phyloP scores from a whole-genome alignment of 2,888 invertebrate species.

The Eilema depressum region DNA sequence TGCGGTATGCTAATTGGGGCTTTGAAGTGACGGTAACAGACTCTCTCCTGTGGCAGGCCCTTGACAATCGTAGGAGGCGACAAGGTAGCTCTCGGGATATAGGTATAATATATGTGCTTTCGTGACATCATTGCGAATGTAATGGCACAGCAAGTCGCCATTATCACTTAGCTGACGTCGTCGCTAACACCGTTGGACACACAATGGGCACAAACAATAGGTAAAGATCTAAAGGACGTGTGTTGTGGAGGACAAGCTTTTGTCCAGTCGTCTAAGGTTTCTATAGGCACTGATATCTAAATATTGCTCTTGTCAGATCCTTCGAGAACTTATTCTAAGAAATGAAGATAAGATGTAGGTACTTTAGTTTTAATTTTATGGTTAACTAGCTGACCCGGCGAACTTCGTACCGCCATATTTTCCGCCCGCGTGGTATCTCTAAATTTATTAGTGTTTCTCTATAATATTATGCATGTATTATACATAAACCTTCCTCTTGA shows the following conservation, averaged over 20 bases:
- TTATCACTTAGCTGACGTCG: background rate
- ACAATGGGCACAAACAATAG: background rate
- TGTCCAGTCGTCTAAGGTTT: background rate
- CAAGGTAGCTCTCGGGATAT: background rate
- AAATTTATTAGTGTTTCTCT: too few relatives aligned
- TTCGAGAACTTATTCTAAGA: background rate
- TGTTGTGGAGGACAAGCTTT: background rate
- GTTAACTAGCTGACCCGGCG: too few relatives aligned
- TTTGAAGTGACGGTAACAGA: conserved; percentile 22
- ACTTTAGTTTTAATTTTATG: too few relatives aligned
- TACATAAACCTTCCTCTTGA: too few relatives aligned
- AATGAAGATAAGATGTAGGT: too few relatives aligned
- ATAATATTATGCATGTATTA: too few relatives aligned
- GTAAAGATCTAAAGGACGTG: too few relatives aligned
- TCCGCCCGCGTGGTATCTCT: too few relatives aligned
- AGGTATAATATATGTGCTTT: background rate
- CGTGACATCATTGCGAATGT: background rate
- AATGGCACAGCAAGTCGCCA: too few relatives aligned
- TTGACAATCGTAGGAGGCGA: background rate
- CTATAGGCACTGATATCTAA: background rate
- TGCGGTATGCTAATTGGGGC: conserved; percentile 37
- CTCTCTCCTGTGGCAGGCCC: background rate
- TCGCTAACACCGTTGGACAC: background rate
- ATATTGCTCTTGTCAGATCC: background rate
- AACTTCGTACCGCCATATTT: too few relatives aligned